phyloP scores from a whole-genome alignment of 2,797 vertebrate genomes.

The Sandelia bainsii region DNA sequence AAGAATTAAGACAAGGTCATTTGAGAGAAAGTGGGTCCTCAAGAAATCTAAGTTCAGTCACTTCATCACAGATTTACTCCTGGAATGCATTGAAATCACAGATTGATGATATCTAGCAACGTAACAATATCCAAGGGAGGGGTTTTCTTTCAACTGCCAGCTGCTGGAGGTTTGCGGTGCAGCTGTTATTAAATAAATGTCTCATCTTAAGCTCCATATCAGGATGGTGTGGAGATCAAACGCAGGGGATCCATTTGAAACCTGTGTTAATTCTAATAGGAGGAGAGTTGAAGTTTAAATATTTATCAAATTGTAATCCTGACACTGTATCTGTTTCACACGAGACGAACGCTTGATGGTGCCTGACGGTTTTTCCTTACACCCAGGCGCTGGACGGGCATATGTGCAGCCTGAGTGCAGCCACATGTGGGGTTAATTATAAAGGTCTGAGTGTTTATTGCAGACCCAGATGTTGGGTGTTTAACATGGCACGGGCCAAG shows the following conservation, averaged over 20 bases:
- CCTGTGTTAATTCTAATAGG: constrained; percentile 74
- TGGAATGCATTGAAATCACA: constrained; percentile 68
- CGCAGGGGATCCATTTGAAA: constrained; percentile 63
- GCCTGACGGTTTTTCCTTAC: constrained; percentile 67
- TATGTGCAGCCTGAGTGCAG: constrained; percentile 45
- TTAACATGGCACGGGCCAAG: constrained; percentile 74
- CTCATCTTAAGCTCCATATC: constrained; percentile 66
- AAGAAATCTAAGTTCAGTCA: constrained; percentile 32
- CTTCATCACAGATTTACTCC: constrained; percentile 55
- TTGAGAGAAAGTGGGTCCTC: constrained; percentile 16
- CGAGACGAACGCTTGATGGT: constrained; percentile 43
- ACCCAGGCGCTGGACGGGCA: constrained; percentile 52
- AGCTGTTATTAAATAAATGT: constrained; percentile 80
- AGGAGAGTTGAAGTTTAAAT: constrained; percentile 73
- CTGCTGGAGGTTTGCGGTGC: constrained; percentile 70
- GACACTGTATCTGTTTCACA: constrained; percentile 75
- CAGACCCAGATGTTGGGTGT: constrained; percentile 78
- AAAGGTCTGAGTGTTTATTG: constrained; percentile 72
- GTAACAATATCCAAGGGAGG: constrained; percentile 68
- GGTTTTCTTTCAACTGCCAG: constrained; percentile 74
- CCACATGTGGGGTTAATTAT: constrained; percentile 79
- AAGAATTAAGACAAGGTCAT: constrained; percentile 30
- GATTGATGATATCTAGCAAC: constrained; percentile 67
- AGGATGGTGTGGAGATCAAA: constrained; percentile 69
- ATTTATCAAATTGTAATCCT: constrained; percentile 79